Evolutionary conservation across 1,140 invertebrate species (phyloP), one percentile per base, ranked within the genome.

Genomic region (Bradysia coprophila): DNA sequence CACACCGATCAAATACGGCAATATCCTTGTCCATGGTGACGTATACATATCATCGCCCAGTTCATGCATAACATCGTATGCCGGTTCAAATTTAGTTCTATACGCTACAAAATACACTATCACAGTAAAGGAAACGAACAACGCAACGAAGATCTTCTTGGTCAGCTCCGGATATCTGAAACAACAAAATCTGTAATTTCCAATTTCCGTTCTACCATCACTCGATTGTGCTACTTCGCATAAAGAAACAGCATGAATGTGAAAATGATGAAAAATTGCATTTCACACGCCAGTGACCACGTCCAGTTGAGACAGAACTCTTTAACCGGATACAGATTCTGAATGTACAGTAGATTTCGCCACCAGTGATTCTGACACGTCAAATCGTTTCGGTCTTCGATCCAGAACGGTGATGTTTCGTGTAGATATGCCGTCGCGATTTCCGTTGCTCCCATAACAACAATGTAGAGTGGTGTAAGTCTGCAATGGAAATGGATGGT

Each of bases 201-300:
- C 8, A 31, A 31, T n/a, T 9, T 31, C 28, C 28, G 28, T 9
- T n/a, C n/a, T n/a, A n/a, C n/a, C n/a, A n/a, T n/a, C n/a, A n/a
- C n/a, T n/a, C n/a, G n/a, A n/a, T n/a, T n/a, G n/a, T 9, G n/a
- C 66, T 58, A 75, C 70, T 60, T 59, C 20, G 59, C 59, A 20
- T 71, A 73, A 4, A 72, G 43, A 13, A 73, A 61, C 11, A 75
- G 48, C 1, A 75, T 38, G 11, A 66, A 46, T 0, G 56, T 55
- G 24, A 57, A 59, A 41, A 83, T 54, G 5, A 76, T 50, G 50
- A 76, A 86, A 51, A 80, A 81, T 59, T 86, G 82, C 70, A 81
- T 84, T 54, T 89, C 85, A 43, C 75, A 75, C 13, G 82, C 74
- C 34, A 89, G 50, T 49, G 84, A 88, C 85, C 85, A 89, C 19